phyloP scores from a whole-genome alignment of 2,888 invertebrate genomes.

The Folsomia manolachei region DNA sequence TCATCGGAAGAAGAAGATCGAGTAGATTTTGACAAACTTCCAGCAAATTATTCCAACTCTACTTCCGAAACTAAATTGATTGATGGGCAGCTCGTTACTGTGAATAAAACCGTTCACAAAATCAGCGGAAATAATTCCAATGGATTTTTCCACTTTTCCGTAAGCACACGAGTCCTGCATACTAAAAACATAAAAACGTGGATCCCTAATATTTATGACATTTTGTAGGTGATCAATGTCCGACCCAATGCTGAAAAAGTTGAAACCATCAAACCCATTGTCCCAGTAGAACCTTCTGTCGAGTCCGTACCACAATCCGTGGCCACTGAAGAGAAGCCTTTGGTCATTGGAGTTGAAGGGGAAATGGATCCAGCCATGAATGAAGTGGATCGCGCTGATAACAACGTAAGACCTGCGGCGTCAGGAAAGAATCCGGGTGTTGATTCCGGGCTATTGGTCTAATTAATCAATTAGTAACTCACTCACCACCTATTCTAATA shows the following conservation, averaged over 20 bases:
- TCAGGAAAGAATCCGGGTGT: constrained; percentile 35
- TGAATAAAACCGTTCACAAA: constrained; percentile 48
- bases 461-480: too few relatives aligned
- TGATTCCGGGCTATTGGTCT: constrained; percentile 40
- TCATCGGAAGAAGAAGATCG: constrained; percentile 22
- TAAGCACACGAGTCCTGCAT: constrained; percentile 18
- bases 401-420: constrained; percentile 36
- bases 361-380: constrained; percentile 45
- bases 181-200: background rate
- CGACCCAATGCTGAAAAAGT: constrained; percentile 29
- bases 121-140: constrained; percentile 43
- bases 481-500: background rate
- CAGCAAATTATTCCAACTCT: constrained; percentile 46
- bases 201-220: constrained; percentile 9
- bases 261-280: background rate
- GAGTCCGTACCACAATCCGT: background rate
- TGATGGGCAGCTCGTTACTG: constrained; percentile 46
- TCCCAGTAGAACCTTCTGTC: background rate
- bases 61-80: constrained; percentile 48
- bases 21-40: constrained; percentile 40
- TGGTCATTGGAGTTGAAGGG: background rate
- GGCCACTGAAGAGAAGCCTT: constrained; percentile 23
- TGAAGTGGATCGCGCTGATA: constrained; percentile 37
- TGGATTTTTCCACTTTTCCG: constrained; percentile 48
- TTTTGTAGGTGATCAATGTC: constrained; percentile 45